Evolutionary conservation across 2,113 vertebrate species (phyloP).

Genomic region (Dromiciops gliroides): DNA sequence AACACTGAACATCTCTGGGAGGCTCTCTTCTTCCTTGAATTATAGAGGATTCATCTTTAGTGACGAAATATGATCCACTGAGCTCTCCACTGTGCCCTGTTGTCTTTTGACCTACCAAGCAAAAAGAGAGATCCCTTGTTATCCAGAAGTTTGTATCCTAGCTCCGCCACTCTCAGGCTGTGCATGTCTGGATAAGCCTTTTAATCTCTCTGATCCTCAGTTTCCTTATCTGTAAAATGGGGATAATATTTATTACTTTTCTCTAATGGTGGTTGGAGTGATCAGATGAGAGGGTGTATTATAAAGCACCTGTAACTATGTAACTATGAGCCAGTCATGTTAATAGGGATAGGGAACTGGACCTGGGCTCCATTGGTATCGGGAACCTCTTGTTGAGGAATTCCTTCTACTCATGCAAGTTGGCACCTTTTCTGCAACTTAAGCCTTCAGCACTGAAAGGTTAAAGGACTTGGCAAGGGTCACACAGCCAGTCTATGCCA

Average conservation of each 20-base stretch:
- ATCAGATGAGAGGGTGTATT: background rate
- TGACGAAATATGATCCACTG: background rate
- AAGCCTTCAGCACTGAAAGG: background rate
- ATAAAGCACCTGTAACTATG: background rate
- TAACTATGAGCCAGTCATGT: background rate
- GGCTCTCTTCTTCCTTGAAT: background rate
- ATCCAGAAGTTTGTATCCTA: background rate
- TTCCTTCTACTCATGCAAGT: background rate
- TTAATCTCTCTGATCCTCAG: background rate
- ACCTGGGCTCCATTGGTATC: background rate
- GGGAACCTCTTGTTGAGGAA: background rate
- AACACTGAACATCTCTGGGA: background rate
- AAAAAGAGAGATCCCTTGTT: too few relatives aligned
- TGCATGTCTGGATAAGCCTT: background rate
- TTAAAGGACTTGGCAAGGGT: background rate
- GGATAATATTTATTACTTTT: background rate
- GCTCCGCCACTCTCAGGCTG: background rate
- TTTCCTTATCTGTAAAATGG: background rate
- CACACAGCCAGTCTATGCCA: background rate
- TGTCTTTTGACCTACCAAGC: too few relatives aligned
- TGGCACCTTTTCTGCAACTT: background rate
- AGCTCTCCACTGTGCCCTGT: too few relatives aligned
- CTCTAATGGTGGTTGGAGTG: background rate
- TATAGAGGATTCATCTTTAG: background rate
- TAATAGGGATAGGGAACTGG: background rate